Conservation (phyloP, 2,888 invertebrate species). For the Patella ulyssiponensis region DNA sequence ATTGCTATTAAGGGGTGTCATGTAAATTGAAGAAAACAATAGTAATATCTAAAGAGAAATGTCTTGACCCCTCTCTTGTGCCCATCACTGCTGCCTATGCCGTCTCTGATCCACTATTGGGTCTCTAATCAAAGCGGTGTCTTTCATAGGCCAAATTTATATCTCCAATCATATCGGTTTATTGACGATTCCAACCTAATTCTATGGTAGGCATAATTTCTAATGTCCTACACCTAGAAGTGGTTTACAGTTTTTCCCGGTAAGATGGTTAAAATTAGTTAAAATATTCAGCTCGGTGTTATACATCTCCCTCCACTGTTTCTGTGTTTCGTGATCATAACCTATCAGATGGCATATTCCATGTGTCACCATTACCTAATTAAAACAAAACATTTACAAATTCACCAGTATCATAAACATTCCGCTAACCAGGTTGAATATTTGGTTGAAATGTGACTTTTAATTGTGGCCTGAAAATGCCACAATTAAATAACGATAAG, state of each 20-base stretch:
- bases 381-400: constrained; percentile 15
- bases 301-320: constrained; percentile 46
- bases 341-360: constrained; percentile 52
- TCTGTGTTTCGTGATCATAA: constrained; percentile 47
- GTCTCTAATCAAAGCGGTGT: no score
- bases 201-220: neutral
- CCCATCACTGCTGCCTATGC: no score
- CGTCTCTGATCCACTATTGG: no score
- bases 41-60: no score
- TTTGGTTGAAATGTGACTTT: no score
- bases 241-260: constrained; percentile 42
- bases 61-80: no score
- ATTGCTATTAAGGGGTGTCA: no score
- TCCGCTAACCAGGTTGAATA: no score
- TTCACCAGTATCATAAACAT: neutral
- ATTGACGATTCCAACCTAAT: neutral
- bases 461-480: no score
- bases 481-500: no score
- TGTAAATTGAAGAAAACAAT: no score
- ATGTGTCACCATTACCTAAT: constrained; percentile 48
- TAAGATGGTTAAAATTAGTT: constrained; percentile 41
- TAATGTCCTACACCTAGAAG: constrained; percentile 42
- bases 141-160: no score
- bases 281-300: constrained; percentile 42
- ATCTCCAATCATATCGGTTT: neutral